phyloP scores from a whole-genome alignment of 2,888 invertebrate genomes.

The Zaprionus lineosus region DNA sequence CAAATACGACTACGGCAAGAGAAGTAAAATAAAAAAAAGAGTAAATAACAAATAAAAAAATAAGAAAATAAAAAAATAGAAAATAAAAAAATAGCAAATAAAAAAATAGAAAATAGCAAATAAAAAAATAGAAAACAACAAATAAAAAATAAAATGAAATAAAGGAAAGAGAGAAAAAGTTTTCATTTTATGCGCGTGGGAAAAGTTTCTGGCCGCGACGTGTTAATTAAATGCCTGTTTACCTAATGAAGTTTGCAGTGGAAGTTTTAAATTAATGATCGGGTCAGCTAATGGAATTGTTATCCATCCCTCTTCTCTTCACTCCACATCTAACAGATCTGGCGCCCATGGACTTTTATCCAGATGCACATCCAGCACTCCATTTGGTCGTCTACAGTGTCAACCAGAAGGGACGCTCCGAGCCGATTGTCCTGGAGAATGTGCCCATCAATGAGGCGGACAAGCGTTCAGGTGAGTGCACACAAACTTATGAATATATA shows the following conservation, averaged over 20 bases:
- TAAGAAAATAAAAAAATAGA: slow-evolving; percentile 6
- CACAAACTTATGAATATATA: slow-evolving; percentile 34
- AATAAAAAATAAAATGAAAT: not conserved
- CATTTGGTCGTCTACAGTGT: slow-evolving; percentile 91
- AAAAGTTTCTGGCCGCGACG: slow-evolving; percentile 63
- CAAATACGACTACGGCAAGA: no score
- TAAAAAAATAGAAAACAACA: slow-evolving; percentile 35
- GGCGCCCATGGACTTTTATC: slow-evolving; percentile 82
- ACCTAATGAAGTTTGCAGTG: slow-evolving; percentile 69
- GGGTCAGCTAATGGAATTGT: slow-evolving; percentile 46
- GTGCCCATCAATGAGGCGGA: slow-evolving; percentile 94
- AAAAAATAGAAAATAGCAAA: no score
- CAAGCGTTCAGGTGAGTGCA: slow-evolving; percentile 89
- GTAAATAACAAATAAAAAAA: no score
- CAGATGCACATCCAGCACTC: slow-evolving; percentile 85
- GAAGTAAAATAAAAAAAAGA: no score
- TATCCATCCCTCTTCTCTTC: not conserved
- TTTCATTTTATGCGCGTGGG: slow-evolving; percentile 62
- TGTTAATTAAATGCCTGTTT: slow-evolving; percentile 76
- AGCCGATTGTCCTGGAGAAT: slow-evolving; percentile 91
- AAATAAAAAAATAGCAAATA: no score
- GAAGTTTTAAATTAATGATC: slow-evolving; percentile 72
- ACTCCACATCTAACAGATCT: slow-evolving; percentile 78
- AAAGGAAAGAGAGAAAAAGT: slow-evolving; percentile 41
- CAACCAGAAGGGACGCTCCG: slow-evolving; percentile 93